Percentiles rank a stretch among this genome's conserved stretches.
Conservation (phyloP, 37 sponge, comb jelly and placozoan genomes). For the Beroe ovata region DNA sequence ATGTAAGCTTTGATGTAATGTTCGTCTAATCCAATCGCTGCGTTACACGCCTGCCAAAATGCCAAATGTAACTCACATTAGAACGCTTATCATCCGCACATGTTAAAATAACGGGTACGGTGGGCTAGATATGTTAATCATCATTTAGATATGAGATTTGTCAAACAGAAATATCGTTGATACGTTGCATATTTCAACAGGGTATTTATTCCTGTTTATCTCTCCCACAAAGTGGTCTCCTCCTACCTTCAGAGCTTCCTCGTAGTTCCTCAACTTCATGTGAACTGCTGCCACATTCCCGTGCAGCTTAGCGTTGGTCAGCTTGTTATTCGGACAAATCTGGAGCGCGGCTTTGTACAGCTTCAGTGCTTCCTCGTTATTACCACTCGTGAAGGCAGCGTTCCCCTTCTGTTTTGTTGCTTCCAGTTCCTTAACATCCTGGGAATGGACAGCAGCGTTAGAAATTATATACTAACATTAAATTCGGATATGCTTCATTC, state of each 20-base stretch:
- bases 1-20: constrained; percentile 84
- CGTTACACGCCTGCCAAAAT: constrained; percentile 71
- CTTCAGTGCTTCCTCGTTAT: constrained; percentile 73
- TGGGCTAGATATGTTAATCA: no score
- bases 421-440: constrained; percentile 81
- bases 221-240: no score
- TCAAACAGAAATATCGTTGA: no score
- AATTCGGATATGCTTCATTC: no score
- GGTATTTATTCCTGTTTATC: no score
- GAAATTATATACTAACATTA: no score
- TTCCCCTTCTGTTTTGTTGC: constrained; percentile 91
- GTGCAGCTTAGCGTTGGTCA: constrained; percentile 90
- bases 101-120: no score
- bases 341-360: constrained; percentile 85
- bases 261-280: constrained; percentile 31
- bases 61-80: no score
- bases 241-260: constrained; percentile 38
- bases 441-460: no score
- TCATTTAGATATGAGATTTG: no score
- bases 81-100: no score
- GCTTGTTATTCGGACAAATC: constrained; percentile 81
- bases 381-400: constrained; percentile 70
- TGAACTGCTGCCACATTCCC: constrained; percentile 86
- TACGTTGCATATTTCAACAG: no score
- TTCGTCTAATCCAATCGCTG: constrained; percentile 85